phyloP scores from a whole-genome alignment of 2,888 invertebrate species.

The Ectobius pallidus region DNA sequence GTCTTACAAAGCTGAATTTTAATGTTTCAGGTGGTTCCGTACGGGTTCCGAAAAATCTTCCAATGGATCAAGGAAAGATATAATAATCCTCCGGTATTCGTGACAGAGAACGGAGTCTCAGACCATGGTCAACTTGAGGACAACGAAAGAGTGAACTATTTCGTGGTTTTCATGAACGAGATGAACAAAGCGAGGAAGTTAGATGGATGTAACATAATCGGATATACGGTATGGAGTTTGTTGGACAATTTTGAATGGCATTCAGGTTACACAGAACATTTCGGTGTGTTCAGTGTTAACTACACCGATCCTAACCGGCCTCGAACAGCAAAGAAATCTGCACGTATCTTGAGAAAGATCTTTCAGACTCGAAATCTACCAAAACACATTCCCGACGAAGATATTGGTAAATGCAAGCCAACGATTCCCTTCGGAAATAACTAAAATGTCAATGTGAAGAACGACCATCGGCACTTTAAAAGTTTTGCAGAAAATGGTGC shows the following conservation, averaged over 20 bases:
- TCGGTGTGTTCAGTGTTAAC: no score
- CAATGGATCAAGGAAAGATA: constrained; percentile 56
- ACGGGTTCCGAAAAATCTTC: constrained; percentile 56
- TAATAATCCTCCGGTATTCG: constrained; percentile 53
- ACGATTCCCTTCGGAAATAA: no score
- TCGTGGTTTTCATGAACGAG: constrained; percentile 57
- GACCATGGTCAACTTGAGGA: neutral
- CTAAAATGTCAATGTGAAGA: no score
- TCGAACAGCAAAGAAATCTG: no score
- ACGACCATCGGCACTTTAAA: no score
- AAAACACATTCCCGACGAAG: no score
- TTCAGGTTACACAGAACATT: constrained; percentile 64
- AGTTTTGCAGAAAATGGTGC: no score
- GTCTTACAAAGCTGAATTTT: neutral
- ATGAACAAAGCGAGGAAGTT: constrained; percentile 60
- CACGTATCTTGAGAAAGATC: no score
- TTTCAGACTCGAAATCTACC: no score
- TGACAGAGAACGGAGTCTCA: constrained; percentile 48
- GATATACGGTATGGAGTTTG: constrained; percentile 67
- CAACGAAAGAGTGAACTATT: neutral
- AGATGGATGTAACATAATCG: constrained; percentile 60
- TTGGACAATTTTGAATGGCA: constrained; percentile 71
- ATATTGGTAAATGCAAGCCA: no score
- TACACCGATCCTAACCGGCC: no score
- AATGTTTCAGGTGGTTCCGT: constrained; percentile 54